Percentiles rank a stretch among this genome's conserved stretches.
Evolutionary conservation across 2,797 vertebrate species (phyloP).

Genomic region (Vespertilio murinus): DNA sequence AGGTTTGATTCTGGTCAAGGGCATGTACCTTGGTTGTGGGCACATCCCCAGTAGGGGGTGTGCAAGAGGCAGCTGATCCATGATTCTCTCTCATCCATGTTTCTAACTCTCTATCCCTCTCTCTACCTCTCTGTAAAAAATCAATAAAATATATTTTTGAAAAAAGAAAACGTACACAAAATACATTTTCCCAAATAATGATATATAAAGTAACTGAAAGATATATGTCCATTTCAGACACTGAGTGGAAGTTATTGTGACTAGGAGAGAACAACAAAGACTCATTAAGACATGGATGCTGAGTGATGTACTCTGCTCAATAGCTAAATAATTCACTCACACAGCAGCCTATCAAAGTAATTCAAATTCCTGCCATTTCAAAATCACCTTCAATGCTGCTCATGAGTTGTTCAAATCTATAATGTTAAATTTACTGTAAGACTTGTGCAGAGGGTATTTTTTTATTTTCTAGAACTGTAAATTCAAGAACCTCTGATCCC

Average conservation of each 20-base stretch:
- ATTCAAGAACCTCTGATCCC: conserved; percentile 38
- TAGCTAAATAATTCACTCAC: conserved; percentile 24
- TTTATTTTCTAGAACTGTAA: conserved; percentile 20
- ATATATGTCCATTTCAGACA: background rate
- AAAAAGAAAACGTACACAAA: conserved; percentile 9
- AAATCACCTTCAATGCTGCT: conserved; percentile 26
- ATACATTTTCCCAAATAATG: background rate
- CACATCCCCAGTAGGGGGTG: too few species aligned
- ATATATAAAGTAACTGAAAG: conserved; percentile 27
- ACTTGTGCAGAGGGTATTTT: background rate
- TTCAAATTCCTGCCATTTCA: conserved; percentile 18
- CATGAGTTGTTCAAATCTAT: conserved; percentile 27
- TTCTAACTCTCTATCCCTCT: too few species aligned
- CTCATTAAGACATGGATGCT: background rate
- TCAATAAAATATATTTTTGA: too few species aligned
- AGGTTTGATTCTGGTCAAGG: too few species aligned
- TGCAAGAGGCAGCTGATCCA: too few species aligned
- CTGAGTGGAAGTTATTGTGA: background rate
- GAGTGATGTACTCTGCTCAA: background rate
- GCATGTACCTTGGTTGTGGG: too few species aligned
- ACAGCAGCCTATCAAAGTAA: conserved; percentile 33
- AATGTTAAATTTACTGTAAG: conserved; percentile 50
- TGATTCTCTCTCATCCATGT: too few species aligned
- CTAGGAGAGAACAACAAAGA: conserved; percentile 9
- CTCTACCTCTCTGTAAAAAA: too few species aligned